Evolutionary conservation across 64 coral and sea anemone species (phyloP).

Genomic region (Anthopleura sola): DNA sequence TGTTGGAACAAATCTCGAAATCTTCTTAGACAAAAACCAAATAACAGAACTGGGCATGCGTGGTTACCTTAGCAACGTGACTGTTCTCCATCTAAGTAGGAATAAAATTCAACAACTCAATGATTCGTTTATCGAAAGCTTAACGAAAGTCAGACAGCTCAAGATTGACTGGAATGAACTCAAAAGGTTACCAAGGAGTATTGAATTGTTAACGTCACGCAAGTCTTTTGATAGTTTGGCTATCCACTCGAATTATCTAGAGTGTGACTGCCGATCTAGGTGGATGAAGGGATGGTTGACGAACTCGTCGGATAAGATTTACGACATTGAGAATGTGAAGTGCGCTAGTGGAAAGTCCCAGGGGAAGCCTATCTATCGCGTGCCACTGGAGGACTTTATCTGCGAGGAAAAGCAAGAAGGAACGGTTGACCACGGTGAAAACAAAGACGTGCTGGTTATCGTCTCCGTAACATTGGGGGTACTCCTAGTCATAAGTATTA

Average conservation of each 20-base stretch:
- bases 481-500: background rate
- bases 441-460: background rate
- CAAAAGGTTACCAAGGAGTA: constrained; percentile 24
- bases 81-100: constrained; percentile 23
- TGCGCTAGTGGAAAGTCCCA: constrained; percentile 37
- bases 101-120: constrained; percentile 53
- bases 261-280: constrained; percentile 54
- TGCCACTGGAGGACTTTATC: constrained; percentile 48
- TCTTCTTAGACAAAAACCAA: constrained; percentile 38
- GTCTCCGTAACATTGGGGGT: constrained; percentile 1
- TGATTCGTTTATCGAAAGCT: background rate
- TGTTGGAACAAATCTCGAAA: constrained; percentile 6
- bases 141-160: constrained; percentile 34
- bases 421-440: background rate
- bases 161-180: constrained; percentile 62
- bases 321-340: constrained; percentile 33
- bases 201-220: constrained; percentile 32
- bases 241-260: constrained; percentile 43
- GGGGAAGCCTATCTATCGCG: constrained; percentile 35
- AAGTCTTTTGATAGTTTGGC: constrained; percentile 20
- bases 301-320: constrained; percentile 12
- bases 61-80: constrained; percentile 46
- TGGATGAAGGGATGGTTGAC: constrained; percentile 72
- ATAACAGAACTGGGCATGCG: constrained; percentile 27
- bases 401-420: background rate